Conservation (phyloP, 2,888 invertebrate species). For the Julus scanicus region DNA sequence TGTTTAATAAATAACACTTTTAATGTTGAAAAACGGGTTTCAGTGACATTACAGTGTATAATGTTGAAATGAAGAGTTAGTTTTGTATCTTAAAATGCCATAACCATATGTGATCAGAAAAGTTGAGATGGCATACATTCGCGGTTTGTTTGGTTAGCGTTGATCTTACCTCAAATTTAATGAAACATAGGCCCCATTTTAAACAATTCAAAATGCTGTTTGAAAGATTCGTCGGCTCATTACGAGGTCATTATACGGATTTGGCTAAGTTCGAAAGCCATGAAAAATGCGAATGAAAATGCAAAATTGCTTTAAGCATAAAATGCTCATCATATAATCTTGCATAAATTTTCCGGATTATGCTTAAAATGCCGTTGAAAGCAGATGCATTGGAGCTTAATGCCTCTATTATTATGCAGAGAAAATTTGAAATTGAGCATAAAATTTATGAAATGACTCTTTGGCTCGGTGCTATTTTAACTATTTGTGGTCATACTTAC, state of each 20-base stretch:
- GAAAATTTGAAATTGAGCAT: background rate
- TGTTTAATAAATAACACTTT: background rate
- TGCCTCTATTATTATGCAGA: background rate
- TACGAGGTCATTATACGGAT: background rate
- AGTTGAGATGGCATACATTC: background rate
- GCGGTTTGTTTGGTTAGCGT: background rate
- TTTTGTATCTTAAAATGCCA: background rate
- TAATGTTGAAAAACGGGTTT: background rate
- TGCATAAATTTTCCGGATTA: background rate
- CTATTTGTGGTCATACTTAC: background rate
- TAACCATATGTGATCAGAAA: background rate
- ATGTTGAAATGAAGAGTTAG: background rate
- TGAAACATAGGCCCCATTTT: background rate
- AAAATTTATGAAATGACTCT: background rate
- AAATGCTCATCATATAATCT: background rate
- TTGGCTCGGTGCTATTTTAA: background rate
- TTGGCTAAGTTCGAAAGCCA: background rate
- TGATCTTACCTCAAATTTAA: constrained; percentile 25
- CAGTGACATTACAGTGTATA: background rate
- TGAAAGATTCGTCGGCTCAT: background rate
- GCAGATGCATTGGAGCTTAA: constrained; percentile 18
- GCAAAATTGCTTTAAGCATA: constrained; percentile 1
- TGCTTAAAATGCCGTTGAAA: background rate
- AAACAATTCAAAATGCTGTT: background rate
- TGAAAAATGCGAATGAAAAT: background rate